phyloP scores from a whole-genome alignment of 2,888 invertebrate species.

The Diarsia mendica region DNA sequence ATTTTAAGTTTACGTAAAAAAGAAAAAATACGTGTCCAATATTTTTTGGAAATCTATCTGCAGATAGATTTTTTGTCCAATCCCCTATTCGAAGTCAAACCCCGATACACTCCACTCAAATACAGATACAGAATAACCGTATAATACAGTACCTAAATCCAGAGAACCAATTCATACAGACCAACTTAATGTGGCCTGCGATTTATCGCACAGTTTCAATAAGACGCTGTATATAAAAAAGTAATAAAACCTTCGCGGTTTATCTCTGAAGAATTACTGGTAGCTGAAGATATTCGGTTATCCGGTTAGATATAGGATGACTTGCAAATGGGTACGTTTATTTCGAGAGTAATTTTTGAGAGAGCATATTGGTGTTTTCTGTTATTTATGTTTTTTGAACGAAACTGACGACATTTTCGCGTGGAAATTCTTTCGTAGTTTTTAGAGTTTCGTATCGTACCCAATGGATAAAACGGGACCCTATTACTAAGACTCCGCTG shows the following conservation, averaged over 20 bases:
- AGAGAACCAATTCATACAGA: conserved; percentile 60
- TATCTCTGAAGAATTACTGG: conserved; percentile 53
- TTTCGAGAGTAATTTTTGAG: conserved; percentile 22
- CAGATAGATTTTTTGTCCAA: too few species aligned
- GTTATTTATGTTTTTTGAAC: neutral
- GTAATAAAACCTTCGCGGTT: conserved; percentile 52
- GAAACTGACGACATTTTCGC: neutral
- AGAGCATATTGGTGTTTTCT: conserved; percentile 15
- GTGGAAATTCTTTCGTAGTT: neutral
- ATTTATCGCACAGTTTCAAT: conserved; percentile 68
- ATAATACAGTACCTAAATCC: conserved; percentile 38
- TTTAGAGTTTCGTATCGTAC: neutral
- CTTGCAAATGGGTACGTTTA: conserved; percentile 43
- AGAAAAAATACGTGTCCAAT: too few species aligned
- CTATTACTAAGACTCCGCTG: too few species aligned
- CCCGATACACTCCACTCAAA: conserved; percentile 7
- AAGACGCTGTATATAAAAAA: conserved; percentile 51
- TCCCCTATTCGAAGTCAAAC: neutral
- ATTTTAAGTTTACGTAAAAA: too few species aligned
- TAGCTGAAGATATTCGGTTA: conserved; percentile 38
- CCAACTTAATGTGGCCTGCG: conserved; percentile 66
- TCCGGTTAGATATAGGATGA: conserved; percentile 16
- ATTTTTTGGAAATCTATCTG: too few species aligned
- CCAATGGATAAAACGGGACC: too few species aligned
- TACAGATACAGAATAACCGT: conserved; percentile 18